phyloP scores from a whole-genome alignment of 64 coral and sea anemone genomes.

The Orbicella faveolata region DNA sequence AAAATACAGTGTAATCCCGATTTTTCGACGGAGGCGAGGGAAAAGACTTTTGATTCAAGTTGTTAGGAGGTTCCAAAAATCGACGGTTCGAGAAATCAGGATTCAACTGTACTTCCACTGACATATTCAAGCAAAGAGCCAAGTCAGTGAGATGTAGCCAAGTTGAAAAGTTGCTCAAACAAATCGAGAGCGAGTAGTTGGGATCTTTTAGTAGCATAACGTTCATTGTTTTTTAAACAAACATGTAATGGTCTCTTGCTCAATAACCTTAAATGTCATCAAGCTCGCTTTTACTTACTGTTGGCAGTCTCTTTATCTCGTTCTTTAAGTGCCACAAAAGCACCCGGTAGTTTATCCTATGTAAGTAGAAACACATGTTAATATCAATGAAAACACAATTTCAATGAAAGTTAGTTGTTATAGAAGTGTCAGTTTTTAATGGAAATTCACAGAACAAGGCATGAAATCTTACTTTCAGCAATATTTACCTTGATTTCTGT shows the following conservation, averaged over 20 bases:
- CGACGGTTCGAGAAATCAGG: too few relatives aligned
- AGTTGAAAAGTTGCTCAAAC: not conserved
- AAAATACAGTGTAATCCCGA: too few relatives aligned
- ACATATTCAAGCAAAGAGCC: too few relatives aligned
- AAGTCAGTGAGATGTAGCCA: not conserved
- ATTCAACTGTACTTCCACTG: too few relatives aligned
- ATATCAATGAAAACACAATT: not conserved
- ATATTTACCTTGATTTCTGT: constrained; percentile 55
- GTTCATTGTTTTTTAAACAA: too few relatives aligned
- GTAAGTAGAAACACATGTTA: not conserved
- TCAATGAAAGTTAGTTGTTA: not conserved
- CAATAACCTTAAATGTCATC: too few relatives aligned
- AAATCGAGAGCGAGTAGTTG: not conserved
- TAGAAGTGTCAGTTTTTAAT: not conserved
- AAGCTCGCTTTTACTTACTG: constrained; percentile 28
- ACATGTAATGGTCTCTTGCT: too few relatives aligned
- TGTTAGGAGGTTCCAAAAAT: too few relatives aligned
- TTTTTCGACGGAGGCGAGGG: too few relatives aligned
- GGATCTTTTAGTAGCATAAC: not conserved
- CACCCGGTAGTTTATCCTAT: constrained; percentile 89
- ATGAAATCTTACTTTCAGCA: too few relatives aligned
- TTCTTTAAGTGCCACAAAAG: constrained; percentile 82
- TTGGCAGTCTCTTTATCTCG: constrained; percentile 68
- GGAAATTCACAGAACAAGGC: too few relatives aligned
- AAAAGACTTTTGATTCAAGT: too few relatives aligned